Conservation (phyloP, 1,140 invertebrate species). For the Drosophila miranda region DNA sequence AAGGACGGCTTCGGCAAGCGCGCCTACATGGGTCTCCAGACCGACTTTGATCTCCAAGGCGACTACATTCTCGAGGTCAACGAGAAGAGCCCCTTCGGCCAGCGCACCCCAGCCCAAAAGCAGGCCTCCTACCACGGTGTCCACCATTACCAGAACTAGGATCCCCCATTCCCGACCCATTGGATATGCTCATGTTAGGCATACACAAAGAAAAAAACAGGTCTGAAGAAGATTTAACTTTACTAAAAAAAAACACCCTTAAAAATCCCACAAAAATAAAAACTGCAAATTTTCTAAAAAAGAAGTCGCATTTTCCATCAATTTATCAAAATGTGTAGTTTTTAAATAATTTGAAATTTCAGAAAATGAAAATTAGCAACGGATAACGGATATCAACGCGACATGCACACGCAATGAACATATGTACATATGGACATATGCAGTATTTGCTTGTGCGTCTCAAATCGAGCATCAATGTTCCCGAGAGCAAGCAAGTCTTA, state of each 20-base stretch:
- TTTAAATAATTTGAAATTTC: too few species aligned
- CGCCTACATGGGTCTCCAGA: conserved; percentile 76
- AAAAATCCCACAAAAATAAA: conserved; percentile 39
- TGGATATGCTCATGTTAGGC: neutral
- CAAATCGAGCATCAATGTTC: too few species aligned
- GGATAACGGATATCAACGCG: too few species aligned
- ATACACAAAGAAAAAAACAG: conserved; percentile 3
- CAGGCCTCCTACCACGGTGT: conserved; percentile 62
- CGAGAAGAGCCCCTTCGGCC: conserved; percentile 71
- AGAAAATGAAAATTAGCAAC: too few species aligned
- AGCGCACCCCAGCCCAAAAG: conserved; percentile 67
- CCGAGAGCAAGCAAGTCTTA: too few species aligned
- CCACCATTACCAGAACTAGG: conserved; percentile 45
- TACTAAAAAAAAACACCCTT: conserved; percentile 6
- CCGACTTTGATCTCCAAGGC: conserved; percentile 68
- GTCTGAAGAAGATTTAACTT: conserved; percentile 7
- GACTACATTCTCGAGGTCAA: conserved; percentile 78
- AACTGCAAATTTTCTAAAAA: conserved; percentile 29
- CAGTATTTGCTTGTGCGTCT: too few species aligned
- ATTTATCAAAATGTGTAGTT: too few species aligned
- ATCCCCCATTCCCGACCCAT: neutral
- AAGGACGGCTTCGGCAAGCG: conserved; percentile 70
- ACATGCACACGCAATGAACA: too few species aligned
- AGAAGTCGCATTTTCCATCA: neutral
- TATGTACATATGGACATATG: too few species aligned